These are phyloP conservation scores for Ophion obscuratus DNA, from an alignment of 2,888 invertebrate genomes.

Conservation along the genomic window DNA sequence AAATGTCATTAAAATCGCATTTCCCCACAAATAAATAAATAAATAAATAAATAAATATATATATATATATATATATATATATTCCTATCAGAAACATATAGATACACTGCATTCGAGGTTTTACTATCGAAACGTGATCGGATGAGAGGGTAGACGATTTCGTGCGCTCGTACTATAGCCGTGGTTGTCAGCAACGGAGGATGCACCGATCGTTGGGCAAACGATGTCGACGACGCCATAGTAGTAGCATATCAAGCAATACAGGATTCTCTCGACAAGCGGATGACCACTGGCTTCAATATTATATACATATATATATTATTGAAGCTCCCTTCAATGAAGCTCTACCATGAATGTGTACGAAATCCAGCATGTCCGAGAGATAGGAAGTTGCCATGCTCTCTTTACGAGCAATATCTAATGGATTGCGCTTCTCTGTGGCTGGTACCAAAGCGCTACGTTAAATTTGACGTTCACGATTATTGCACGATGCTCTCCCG, in stretches of 20 bases:
- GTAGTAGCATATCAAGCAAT: conserved; percentile 18
- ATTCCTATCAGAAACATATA: background rate
- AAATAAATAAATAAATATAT: too few relatives aligned
- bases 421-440: conserved; percentile 81
- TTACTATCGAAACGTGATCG: conserved; percentile 29
- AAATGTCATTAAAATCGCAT: too few relatives aligned
- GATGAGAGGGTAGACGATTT: conserved; percentile 35
- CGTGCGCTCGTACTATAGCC: conserved; percentile 13
- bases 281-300: conserved; percentile 54
- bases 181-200: conserved; percentile 1
- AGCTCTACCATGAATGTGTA: background rate
- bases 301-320: conserved; percentile 39
- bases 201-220: conserved; percentile 56
- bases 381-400: conserved; percentile 77
- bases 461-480: conserved; percentile 84
- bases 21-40: background rate
- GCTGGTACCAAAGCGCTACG: conserved; percentile 76
- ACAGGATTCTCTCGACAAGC: conserved; percentile 30
- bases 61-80: background rate
- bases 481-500: conserved; percentile 75
- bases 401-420: conserved; percentile 84
- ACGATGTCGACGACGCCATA: conserved; percentile 47
- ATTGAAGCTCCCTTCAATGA: background rate
- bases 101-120: background rate
- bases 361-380: conserved; percentile 45